A percentile compares a stretch with the other conserved stretches of the same genome.
Evolutionary conservation across 2,797 vertebrate species (phyloP).

Genomic region (Spheniscus humboldti): DNA sequence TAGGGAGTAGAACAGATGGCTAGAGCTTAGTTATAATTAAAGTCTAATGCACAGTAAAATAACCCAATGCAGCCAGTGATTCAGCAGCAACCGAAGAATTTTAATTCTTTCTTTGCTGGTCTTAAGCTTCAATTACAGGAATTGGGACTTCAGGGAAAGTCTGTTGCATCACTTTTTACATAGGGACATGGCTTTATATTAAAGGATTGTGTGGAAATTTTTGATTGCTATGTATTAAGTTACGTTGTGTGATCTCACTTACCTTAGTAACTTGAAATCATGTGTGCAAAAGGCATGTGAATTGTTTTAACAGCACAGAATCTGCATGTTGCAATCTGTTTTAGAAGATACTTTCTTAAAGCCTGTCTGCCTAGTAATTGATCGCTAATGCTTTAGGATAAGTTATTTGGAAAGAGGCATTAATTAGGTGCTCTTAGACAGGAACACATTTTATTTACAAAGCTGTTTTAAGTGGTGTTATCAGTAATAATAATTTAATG

Average conservation of each 20-base stretch:
- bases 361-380: constrained; percentile 28
- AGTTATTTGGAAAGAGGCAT: constrained; percentile 19
- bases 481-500: background rate
- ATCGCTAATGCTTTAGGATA: constrained; percentile 47
- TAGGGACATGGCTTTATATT: constrained; percentile 5
- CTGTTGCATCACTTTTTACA: constrained; percentile 50
- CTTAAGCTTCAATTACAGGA: constrained; percentile 55
- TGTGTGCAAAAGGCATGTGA: constrained; percentile 30
- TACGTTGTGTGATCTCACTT: constrained; percentile 35
- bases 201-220: constrained; percentile 53
- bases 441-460: background rate
- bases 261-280: constrained; percentile 35
- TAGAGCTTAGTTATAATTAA: constrained; percentile 74
- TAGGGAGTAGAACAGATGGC: constrained; percentile 74
- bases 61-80: constrained; percentile 67
- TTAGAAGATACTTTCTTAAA: constrained; percentile 1
- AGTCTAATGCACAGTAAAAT: constrained; percentile 71
- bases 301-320: constrained; percentile 27
- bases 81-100: constrained; percentile 56
- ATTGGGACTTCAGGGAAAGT: constrained; percentile 46
- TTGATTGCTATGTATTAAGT: constrained; percentile 50
- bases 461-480: background rate
- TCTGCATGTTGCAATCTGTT: background rate
- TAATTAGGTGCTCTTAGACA: constrained; percentile 4
- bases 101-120: constrained; percentile 60